Evolutionary conservation across 2,113 vertebrate species (phyloP), one percentile per base, ranked within the genome.

Genomic region (Gambusia holbrooki): DNA sequence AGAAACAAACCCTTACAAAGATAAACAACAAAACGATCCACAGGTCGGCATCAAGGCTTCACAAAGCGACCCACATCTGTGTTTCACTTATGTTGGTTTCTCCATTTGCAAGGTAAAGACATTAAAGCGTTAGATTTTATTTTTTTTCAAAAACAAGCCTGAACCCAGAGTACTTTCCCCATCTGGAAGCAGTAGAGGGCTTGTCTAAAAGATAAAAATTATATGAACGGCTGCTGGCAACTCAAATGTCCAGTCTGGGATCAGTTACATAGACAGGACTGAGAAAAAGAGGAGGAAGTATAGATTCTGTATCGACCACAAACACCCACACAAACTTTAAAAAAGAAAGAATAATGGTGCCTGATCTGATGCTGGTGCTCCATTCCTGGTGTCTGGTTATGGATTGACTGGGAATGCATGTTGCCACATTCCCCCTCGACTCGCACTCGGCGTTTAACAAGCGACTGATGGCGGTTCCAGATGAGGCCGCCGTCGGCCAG

Each of bases 161-260:
- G 77, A 92, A 91, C 92, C 84, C 40, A 68, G 70, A 90, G 91
- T 91, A 84, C 88, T 77, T 91, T 88, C 71, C 27, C 80, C 94
- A 95, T 95, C 94, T 94, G 94, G 94, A 94, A 95, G 84, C 81
- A 82, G 92, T 95, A 88, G 84, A 91, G 86, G 30, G 73, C 90
- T 92, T 93, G 92, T 93, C 92, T 92, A 77, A 90, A 92, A 95
- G 93, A 94, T 94, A 93, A 91, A 95, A 93, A 92, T 82, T 91
- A 93, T 94, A 94, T 91, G 89, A 93, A 92, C 92, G 69, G 92
- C 92, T 93, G 76, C 93, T 94, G 94, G 93, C 92, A 94, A 93
- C 84, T 87, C 86, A 62, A 90, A 90, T 90, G 91, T 94, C 90
- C 94, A 91, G 90, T 89, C 94, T 95, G 94, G 94, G 90, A 95